phyloP scores from a whole-genome alignment of 2,888 invertebrate species.

The Idaea biselata region DNA sequence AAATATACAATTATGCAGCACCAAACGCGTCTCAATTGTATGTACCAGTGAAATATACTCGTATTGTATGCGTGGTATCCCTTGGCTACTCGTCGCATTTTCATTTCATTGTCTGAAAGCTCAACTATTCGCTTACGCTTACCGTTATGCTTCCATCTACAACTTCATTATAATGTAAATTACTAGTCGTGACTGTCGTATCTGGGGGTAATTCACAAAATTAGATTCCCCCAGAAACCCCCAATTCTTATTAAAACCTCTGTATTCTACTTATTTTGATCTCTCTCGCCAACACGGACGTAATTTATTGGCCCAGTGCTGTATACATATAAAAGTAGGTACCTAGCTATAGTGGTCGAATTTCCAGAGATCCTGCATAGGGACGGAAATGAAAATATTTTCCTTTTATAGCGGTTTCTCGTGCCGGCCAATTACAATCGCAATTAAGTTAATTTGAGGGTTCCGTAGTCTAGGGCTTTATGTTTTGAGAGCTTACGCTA shows the following conservation, averaged over 20 bases:
- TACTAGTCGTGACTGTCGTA: not conserved
- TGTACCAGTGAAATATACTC: too few relatives aligned
- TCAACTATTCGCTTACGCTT: not conserved
- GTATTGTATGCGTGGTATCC: too few relatives aligned
- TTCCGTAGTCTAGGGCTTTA: constrained; percentile 45
- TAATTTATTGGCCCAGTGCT: constrained; percentile 2
- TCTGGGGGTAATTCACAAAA: not conserved
- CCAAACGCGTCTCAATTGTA: too few relatives aligned
- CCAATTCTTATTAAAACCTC: not conserved
- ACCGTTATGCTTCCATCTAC: not conserved
- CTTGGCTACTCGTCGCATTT: not conserved
- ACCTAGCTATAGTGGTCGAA: constrained; percentile 7
- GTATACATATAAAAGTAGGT: not conserved
- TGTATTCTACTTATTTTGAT: constrained; percentile 1
- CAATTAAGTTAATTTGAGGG: constrained; percentile 73
- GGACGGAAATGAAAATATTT: constrained; percentile 59
- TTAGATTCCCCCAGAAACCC: constrained; percentile 3
- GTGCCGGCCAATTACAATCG: constrained; percentile 65
- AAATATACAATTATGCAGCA: too few relatives aligned
- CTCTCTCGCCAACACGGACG: not conserved
- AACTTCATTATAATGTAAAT: not conserved
- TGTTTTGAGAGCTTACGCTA: constrained; percentile 52
- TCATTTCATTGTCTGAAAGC: not conserved
- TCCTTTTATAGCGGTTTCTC: constrained; percentile 60
- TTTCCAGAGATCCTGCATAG: constrained; percentile 20